phyloP scores from a whole-genome alignment of 2,113 vertebrate genomes.

The Pyxicephalus adspersus region DNA sequence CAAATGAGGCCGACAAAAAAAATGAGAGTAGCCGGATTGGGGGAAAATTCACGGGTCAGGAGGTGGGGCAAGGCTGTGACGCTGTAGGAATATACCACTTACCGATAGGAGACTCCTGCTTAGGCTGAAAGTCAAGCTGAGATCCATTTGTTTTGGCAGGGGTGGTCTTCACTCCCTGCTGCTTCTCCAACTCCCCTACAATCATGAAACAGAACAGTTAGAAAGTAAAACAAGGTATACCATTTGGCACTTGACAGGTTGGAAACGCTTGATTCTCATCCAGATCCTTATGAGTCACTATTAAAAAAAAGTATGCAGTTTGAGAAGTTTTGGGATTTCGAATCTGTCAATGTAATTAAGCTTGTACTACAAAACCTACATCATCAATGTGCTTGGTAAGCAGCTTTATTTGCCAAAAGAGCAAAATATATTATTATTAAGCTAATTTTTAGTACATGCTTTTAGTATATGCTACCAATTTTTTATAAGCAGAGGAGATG shows the following conservation, averaged over 20 bases:
- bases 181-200: constrained; percentile 93
- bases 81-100: constrained; percentile 52
- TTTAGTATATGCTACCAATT: too few species aligned
- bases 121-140: constrained; percentile 84
- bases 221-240: neutral
- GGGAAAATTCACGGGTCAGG: constrained; percentile 35
- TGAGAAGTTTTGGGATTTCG: too few species aligned
- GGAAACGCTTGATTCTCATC: too few species aligned
- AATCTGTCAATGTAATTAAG: too few species aligned
- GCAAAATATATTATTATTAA: too few species aligned
- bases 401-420: too few species aligned
- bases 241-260: neutral
- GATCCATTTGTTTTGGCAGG: constrained; percentile 82
- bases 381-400: too few species aligned
- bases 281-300: too few species aligned
- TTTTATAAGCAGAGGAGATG: too few species aligned
- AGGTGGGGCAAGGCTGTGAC: neutral
- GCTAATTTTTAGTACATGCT: too few species aligned
- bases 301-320: too few species aligned
- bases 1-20: neutral
- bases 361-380: too few species aligned
- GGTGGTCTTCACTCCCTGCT: constrained; percentile 85
- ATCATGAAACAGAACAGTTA: neutral
- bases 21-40: neutral
- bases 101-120: constrained; percentile 90